Evolutionary conservation across 2,797 vertebrate genomes (phyloP), one percentile per base, ranked within the genome.

Genomic region (Rhyacichthys aspro): DNA sequence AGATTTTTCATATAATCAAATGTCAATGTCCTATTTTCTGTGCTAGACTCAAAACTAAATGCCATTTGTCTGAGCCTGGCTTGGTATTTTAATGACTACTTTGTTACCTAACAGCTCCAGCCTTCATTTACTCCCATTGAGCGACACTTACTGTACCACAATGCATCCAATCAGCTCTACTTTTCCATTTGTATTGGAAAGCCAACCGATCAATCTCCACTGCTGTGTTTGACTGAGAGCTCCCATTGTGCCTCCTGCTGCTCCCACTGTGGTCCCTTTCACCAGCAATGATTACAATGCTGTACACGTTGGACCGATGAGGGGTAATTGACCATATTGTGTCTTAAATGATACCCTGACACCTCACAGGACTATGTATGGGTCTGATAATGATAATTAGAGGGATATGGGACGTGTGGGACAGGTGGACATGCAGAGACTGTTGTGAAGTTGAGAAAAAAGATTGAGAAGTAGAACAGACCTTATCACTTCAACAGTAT

Each of bases 261-360:
- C 11, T 3, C 11, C 37, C 11, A 11, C 37, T 38, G 10, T 11
- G 37, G n/a, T 43, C 15, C 8, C 7, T 2, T 41, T 12, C 3
- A 12, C 11, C 11, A 7, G 14, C 14, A 41, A 41, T 14, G 39
- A 5, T 12, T 11, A 12, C 11, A 14, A 43, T 43, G 45, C 23
- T 15, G 23, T 12, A 5, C 32, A 11, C 2, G 45, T 28, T 32
- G 45, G 45, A 15, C 23, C 16, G 3, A 18, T 18, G 16, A 9
- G 10, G 11, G 7, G 34, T 37, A 37, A 52, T 52, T 52, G 48
- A 38, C 15, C 16, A 16, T 18, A 38, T 52, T 52, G 48, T 52
- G 34, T 37, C 34, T 18, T 7, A 37, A 52, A 52, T 38, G 34
- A 38, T 37, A 14, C 15, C 16, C 48, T 52, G 33, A 37, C 48